Evolutionary conservation across 2,797 vertebrate species (phyloP).

Genomic region (Darevskia nairensis): DNA sequence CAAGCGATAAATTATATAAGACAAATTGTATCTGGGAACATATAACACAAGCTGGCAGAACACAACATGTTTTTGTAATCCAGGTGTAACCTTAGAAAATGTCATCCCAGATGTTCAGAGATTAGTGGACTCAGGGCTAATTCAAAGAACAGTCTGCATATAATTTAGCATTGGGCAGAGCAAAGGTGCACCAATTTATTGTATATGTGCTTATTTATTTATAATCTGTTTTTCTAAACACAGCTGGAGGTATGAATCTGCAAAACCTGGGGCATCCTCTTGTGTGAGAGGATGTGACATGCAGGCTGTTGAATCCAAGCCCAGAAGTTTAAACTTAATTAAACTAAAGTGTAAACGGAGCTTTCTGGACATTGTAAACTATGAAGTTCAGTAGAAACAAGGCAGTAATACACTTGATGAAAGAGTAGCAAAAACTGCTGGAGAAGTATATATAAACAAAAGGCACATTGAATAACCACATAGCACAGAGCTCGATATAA

Average conservation of each 20-base stretch:
- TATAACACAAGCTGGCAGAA: background rate
- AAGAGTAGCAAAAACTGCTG: background rate
- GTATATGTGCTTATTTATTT: background rate
- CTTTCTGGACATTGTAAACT: background rate
- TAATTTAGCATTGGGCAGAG: background rate
- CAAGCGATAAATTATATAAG: background rate
- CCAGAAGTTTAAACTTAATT: background rate
- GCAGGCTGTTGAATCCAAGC: background rate
- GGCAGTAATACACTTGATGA: background rate
- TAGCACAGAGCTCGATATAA: background rate
- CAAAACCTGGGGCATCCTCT: background rate
- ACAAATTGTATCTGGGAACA: background rate
- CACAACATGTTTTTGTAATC: background rate
- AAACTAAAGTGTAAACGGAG: background rate
- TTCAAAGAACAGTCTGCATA: background rate
- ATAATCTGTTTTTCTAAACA: background rate
- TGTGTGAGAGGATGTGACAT: background rate
- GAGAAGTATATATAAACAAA: background rate
- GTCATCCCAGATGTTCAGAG: slow-evolving; percentile 3
- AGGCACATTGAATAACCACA: background rate
- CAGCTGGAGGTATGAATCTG: background rate
- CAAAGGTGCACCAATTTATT: background rate
- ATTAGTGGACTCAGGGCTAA: slow-evolving; percentile 5
- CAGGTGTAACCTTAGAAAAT: slow-evolving; percentile 9
- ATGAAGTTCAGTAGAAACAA: background rate